Evolutionary conservation across 2,797 vertebrate genomes (phyloP), one percentile per base, ranked within the genome.

Genomic region (Diplodus sargus): DNA sequence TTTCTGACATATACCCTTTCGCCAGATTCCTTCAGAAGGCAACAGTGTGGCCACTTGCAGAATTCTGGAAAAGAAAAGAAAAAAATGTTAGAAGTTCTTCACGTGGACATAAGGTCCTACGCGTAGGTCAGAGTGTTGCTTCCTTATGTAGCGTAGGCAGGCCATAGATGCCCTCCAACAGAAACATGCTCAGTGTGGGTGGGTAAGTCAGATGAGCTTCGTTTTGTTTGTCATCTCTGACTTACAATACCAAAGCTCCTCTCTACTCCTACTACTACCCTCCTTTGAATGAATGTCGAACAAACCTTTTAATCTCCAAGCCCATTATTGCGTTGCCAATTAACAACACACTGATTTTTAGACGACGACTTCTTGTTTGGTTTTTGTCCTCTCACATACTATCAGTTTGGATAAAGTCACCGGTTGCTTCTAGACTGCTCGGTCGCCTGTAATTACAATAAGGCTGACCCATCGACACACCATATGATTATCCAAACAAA

Each of bases 101-200:
- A 30, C 20, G 45, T 2, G 25, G 49, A 60, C 25, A 10, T 20
- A 9, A 49, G 5, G 10, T 45, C 17, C 17, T 53, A 49, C 48
- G 18, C 23, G 23, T 16, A 57, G 48, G 42, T 64, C 53, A 52
- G 52, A 49, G 18, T 11, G 53, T 15, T 17, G 8, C 5, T 43
- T 72, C 10, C 4, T 22, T 23, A 10, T 34, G 5, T n/a, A 34
- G 20, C 7, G 52, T 25, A 39, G 45, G 11, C 43, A 16, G 58
- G n/a, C 16, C 17, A 34, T 53, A 17, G 48, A n/a, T 39, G 22
- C 51, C 4, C 42, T 75, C 61, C 22, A 42, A 53, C 15, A 70
- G 49, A 45, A 65, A 61, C 53, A 49, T 58, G 28, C 16, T 45
- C 16, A 9, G 16, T 61, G 67, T 71, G 53, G 58, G 30, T 20